A percentile compares a stretch with the other conserved stretches of the same genome.
Evolutionary conservation across 2,888 invertebrate genomes (phyloP).

Genomic region (Sesamia inferens): DNA sequence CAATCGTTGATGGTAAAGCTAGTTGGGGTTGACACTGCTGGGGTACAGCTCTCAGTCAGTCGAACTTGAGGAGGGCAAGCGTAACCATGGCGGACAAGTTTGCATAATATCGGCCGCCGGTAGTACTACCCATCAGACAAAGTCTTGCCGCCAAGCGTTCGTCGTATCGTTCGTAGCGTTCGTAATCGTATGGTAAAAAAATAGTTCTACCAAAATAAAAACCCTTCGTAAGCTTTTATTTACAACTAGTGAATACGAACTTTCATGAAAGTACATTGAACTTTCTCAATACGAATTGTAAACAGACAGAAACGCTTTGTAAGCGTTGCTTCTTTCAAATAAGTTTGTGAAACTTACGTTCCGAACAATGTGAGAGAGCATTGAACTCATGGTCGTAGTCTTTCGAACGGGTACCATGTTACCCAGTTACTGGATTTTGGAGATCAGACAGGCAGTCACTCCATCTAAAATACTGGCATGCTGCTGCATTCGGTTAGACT

Average conservation of each 20-base stretch:
- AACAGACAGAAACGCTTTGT: conserved; percentile 39
- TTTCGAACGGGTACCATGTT: background rate
- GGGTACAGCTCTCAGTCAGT: no score
- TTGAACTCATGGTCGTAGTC: conserved; percentile 3
- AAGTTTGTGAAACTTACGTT: conserved; percentile 14
- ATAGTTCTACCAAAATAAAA: background rate
- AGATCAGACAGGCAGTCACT: background rate
- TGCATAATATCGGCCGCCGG: no score
- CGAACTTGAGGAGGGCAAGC: no score
- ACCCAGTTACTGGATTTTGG: background rate
- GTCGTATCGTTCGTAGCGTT: no score
- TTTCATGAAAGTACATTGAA: conserved; percentile 32
- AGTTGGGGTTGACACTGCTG: no score
- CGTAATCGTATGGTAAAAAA: no score
- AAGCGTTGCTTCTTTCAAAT: conserved; percentile 21
- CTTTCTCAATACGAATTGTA: conserved; percentile 21
- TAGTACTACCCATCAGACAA: no score
- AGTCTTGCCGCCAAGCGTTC: no score
- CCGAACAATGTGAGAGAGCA: background rate
- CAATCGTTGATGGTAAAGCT: no score
- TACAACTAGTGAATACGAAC: background rate
- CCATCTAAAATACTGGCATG: background rate
- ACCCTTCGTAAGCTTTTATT: background rate
- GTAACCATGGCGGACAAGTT: no score
- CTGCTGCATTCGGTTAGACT: background rate